These are phyloP conservation scores for Chaenocephalus aceratus DNA, from an alignment of 2,113 vertebrate species.

Conservation along the genomic window DNA sequence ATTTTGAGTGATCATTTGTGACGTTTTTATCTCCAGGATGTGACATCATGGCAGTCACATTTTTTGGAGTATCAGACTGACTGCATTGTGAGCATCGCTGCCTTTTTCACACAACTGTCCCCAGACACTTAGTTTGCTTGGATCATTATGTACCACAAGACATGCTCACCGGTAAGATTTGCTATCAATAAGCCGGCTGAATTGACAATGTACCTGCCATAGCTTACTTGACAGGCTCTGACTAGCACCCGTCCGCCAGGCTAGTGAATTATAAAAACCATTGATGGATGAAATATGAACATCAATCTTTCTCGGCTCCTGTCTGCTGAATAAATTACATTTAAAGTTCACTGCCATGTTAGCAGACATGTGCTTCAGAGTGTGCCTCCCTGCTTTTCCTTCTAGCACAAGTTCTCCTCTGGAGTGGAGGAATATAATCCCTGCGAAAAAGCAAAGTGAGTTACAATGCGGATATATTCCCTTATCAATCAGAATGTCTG, in stretches of 20 bases:
- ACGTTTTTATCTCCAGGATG: background rate
- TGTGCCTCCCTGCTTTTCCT: constrained; percentile 1
- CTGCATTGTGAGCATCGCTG: background rate
- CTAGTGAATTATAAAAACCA: constrained; percentile 72
- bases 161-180: constrained; percentile 39
- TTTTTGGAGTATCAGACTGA: background rate
- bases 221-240: constrained; percentile 65
- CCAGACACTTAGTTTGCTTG: background rate
- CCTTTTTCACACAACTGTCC: constrained; percentile 10
- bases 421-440: constrained; percentile 6
- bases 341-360: constrained; percentile 65
- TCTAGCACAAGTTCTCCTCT: constrained; percentile 2
- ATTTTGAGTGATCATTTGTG: constrained; percentile 3
- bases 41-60: background rate
- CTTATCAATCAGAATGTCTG: background rate
- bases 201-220: constrained; percentile 47
- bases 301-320: constrained; percentile 73
- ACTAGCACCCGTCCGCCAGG: constrained; percentile 54
- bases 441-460: constrained; percentile 21
- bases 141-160: constrained; percentile 30
- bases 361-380: constrained; percentile 49
- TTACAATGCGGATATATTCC: constrained; percentile 8
- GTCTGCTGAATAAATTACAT: constrained; percentile 74
- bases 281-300: constrained; percentile 79
- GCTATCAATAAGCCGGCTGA: constrained; percentile 58